Conservation (phyloP, 2,113 vertebrate genomes). For the Microcebus jonahi region DNA sequence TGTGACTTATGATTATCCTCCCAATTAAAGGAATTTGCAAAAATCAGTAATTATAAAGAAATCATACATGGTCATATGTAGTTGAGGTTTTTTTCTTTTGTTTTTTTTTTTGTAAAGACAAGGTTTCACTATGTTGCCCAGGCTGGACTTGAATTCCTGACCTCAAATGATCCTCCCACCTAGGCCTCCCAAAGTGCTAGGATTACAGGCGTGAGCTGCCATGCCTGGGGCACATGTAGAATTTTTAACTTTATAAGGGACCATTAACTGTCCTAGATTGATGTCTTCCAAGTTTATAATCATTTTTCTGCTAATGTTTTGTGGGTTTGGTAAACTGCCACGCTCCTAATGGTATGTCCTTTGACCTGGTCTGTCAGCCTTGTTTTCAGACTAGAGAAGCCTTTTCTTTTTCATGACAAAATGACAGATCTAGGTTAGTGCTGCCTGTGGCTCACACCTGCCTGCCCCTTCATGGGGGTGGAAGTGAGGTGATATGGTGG, state of each 20-base stretch:
- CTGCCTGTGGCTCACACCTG: not conserved
- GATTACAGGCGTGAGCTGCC: not conserved
- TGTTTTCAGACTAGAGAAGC: not conserved
- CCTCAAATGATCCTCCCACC: not conserved
- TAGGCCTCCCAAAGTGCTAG: not conserved
- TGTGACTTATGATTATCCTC: not conserved
- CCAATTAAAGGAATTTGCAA: not conserved
- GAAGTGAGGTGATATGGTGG: too few species aligned
- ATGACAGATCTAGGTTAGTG: not conserved
- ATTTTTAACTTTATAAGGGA: not conserved
- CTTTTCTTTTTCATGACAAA: constrained; percentile 16
- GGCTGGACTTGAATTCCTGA: not conserved
- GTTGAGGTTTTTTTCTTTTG: not conserved
- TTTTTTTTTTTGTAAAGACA: not conserved
- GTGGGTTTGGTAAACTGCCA: not conserved
- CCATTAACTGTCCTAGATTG: not conserved
- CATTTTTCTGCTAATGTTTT: not conserved
- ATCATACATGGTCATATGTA: too few species aligned
- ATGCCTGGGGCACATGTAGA: not conserved
- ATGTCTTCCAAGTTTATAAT: not conserved
- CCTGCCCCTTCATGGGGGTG: not conserved
- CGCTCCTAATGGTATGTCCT: not conserved
- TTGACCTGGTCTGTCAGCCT: not conserved
- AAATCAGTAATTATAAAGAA: not conserved
- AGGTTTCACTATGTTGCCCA: not conserved